phyloP scores from a whole-genome alignment of 1,140 invertebrate species.

The Nylanderia fulva region DNA sequence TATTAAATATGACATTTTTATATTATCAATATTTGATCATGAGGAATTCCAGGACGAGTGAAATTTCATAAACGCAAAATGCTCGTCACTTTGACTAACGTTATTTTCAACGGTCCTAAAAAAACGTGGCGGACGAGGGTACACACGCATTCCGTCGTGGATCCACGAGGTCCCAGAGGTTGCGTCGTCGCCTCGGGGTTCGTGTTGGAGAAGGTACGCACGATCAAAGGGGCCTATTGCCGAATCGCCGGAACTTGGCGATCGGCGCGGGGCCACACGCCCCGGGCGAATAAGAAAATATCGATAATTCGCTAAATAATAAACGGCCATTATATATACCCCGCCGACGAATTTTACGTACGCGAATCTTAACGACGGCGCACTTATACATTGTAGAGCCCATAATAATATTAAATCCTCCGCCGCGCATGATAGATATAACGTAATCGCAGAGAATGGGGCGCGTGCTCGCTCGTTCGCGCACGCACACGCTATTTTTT shows the following conservation, averaged over 20 bases:
- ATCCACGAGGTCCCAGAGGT: slow-evolving; percentile 69
- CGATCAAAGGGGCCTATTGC: slow-evolving; percentile 75
- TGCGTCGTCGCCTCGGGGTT: slow-evolving; percentile 67
- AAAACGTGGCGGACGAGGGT: slow-evolving; percentile 35
- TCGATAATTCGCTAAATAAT: slow-evolving; percentile 65
- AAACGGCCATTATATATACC: slow-evolving; percentile 33
- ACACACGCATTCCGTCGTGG: slow-evolving; percentile 63
- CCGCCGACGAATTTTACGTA: slow-evolving; percentile 49
- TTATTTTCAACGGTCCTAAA: slow-evolving; percentile 39
- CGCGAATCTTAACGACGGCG: slow-evolving; percentile 37
- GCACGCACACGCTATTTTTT: slow-evolving; percentile 6
- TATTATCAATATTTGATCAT: background rate
- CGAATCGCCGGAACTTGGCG: slow-evolving; percentile 70
- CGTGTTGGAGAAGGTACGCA: slow-evolving; percentile 61
- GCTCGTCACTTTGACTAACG: slow-evolving; percentile 34
- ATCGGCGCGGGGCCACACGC: slow-evolving; percentile 62
- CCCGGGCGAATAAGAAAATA: slow-evolving; percentile 58
- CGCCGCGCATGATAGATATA: slow-evolving; percentile 52
- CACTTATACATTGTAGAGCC: slow-evolving; percentile 32
- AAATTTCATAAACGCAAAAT: background rate
- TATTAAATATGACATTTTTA: background rate
- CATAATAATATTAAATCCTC: slow-evolving; percentile 40
- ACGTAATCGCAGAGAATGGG: slow-evolving; percentile 50
- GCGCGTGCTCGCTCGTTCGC: slow-evolving; percentile 9
- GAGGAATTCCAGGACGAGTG: background rate